phyloP scores from a whole-genome alignment of 2,888 invertebrate species.

The Halictus quadricinctus region DNA sequence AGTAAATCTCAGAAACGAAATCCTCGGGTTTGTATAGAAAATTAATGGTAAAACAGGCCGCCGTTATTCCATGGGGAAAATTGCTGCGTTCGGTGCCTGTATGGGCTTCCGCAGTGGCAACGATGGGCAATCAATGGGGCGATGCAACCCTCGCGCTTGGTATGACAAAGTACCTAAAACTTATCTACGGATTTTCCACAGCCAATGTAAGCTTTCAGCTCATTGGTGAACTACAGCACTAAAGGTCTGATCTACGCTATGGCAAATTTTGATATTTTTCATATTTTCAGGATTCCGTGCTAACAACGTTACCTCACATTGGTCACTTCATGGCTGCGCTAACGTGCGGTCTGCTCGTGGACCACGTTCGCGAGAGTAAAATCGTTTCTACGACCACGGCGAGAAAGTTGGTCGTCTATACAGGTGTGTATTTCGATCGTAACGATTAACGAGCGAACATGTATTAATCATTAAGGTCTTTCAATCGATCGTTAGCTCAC shows the following conservation, averaged over 20 bases:
- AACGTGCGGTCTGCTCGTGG: conserved; percentile 84
- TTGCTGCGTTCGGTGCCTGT: conserved; percentile 84
- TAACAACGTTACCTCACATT: conserved; percentile 84
- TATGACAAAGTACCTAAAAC: conserved; percentile 85
- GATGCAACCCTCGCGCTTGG: conserved; percentile 85
- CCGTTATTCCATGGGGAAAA: conserved; percentile 84
- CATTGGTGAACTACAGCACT: not conserved
- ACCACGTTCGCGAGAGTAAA: conserved; percentile 84
- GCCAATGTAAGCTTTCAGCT: conserved; percentile 82
- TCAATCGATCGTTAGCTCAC: conserved; percentile 82
- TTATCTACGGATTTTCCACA: conserved; percentile 85
- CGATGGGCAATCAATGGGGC: conserved; percentile 85
- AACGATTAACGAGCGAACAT: not conserved
- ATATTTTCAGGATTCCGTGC: conserved; percentile 83
- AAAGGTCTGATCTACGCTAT: not conserved
- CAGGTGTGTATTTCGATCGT: conserved; percentile 78
- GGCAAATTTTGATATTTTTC: not conserved
- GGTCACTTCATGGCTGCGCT: conserved; percentile 85
- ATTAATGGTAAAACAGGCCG: conserved; percentile 72
- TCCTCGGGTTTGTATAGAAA: not conserved
- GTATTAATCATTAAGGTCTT: not conserved
- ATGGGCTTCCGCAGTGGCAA: conserved; percentile 85
- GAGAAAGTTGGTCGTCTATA: conserved; percentile 84
- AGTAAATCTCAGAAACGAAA: not conserved
- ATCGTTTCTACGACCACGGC: conserved; percentile 85